Evolutionary conservation across 2,888 invertebrate genomes (phyloP).

Genomic region (Strigamia crassipes): DNA sequence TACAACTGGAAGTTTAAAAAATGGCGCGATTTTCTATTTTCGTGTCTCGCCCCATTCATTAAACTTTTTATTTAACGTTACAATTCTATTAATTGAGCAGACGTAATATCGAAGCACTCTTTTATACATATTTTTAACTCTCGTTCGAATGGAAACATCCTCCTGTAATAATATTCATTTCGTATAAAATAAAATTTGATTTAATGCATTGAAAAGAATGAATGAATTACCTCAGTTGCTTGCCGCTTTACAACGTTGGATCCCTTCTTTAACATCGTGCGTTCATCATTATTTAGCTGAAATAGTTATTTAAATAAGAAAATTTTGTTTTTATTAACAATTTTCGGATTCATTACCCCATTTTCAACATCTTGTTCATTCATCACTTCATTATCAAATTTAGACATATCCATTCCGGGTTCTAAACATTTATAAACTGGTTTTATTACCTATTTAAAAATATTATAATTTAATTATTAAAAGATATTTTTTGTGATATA

Average conservation of each 20-base stretch:
- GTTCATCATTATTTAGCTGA: background rate
- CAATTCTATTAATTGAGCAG: background rate
- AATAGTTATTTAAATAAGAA: background rate
- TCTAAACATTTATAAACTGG: background rate
- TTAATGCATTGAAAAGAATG: background rate
- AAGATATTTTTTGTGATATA: background rate
- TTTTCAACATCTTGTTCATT: background rate
- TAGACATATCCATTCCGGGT: background rate
- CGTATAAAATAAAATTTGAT: background rate
- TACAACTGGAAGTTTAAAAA: too few relatives aligned
- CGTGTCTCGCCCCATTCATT: too few relatives aligned
- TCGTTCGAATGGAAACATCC: background rate
- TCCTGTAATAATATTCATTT: background rate
- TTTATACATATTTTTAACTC: background rate
- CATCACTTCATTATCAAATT: background rate
- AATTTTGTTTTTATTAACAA: background rate
- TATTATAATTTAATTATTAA: background rate
- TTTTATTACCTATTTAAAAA: background rate
- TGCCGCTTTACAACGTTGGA: background rate
- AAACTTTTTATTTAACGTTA: background rate
- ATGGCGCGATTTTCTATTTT: too few relatives aligned
- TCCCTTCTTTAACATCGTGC: background rate
- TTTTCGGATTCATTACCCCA: background rate
- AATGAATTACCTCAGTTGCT: background rate
- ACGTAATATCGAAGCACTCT: background rate